These are phyloP conservation scores for Scarus forsteni DNA, from an alignment of 2,797 vertebrate species.

Conservation along the genomic window DNA sequence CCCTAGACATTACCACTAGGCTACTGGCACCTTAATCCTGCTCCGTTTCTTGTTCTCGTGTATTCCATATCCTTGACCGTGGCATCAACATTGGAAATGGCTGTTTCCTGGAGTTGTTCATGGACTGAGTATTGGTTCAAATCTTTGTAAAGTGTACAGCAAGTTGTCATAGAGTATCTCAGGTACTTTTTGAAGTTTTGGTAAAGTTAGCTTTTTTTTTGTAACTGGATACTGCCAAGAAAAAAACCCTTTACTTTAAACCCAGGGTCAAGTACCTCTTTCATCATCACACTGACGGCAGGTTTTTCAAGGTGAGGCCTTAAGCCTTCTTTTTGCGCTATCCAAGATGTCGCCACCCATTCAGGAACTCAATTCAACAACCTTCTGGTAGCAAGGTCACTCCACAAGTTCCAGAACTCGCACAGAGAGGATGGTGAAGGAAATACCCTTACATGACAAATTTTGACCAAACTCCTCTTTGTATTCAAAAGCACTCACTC, in stretches of 20 bases:
- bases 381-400: background rate
- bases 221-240: background rate
- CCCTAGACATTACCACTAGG: background rate
- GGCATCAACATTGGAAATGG: background rate
- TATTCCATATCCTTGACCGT: background rate
- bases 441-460: background rate
- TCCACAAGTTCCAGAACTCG: background rate
- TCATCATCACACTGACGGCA: constrained; percentile 15
- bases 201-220: background rate
- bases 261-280: constrained; percentile 1
- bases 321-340: background rate
- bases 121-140: background rate
- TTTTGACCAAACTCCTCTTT: background rate
- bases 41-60: constrained; percentile 5
- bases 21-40: background rate
- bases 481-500: background rate
- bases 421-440: background rate
- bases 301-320: constrained; percentile 1
- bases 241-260: background rate
- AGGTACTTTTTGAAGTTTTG: constrained; percentile 1
- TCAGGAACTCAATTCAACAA: background rate
- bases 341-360: background rate
- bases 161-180: background rate
- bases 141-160: background rate
- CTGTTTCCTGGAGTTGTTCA: constrained; percentile 10